phyloP scores from a whole-genome alignment of 1,140 invertebrate species.

The Drosophila melanica region DNA sequence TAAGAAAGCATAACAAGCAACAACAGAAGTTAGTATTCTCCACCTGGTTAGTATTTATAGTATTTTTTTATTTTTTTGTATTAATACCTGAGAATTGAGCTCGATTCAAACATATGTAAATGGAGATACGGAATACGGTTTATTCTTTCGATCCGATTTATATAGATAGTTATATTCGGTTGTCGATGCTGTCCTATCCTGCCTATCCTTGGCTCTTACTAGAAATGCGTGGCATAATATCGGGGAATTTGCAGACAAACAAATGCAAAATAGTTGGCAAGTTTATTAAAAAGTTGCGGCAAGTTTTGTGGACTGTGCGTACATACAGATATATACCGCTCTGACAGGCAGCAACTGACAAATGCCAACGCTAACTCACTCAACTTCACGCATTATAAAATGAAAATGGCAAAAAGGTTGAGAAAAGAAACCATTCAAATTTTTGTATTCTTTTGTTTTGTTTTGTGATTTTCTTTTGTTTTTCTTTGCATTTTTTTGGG shows the following conservation, averaged over 20 bases:
- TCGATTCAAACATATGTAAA: too few species aligned
- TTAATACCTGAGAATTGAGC: too few species aligned
- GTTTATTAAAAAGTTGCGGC: constrained; percentile 76
- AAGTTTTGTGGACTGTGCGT: constrained; percentile 60
- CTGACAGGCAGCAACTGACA: constrained; percentile 76
- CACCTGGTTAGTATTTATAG: too few species aligned
- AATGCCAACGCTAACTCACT: constrained; percentile 79
- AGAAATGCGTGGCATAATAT: background rate
- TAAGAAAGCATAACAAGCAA: background rate
- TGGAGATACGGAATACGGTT: too few species aligned
- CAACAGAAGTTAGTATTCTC: too few species aligned
- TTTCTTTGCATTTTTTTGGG: constrained; percentile 21
- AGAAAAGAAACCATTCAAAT: constrained; percentile 47
- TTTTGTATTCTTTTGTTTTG: constrained; percentile 47
- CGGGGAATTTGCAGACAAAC: constrained; percentile 26
- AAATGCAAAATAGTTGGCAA: constrained; percentile 61
- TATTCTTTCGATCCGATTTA: too few species aligned
- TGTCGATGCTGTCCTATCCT: too few species aligned
- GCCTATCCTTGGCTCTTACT: background rate
- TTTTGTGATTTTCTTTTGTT: constrained; percentile 28
- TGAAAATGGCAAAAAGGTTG: constrained; percentile 52
- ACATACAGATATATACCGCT: constrained; percentile 16
- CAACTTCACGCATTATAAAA: constrained; percentile 66
- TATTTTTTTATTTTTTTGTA: too few species aligned
- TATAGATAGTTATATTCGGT: too few species aligned